These are phyloP conservation scores for Podocnemis expansa DNA, from an alignment of 2,113 vertebrate species.

Conservation along the genomic window DNA sequence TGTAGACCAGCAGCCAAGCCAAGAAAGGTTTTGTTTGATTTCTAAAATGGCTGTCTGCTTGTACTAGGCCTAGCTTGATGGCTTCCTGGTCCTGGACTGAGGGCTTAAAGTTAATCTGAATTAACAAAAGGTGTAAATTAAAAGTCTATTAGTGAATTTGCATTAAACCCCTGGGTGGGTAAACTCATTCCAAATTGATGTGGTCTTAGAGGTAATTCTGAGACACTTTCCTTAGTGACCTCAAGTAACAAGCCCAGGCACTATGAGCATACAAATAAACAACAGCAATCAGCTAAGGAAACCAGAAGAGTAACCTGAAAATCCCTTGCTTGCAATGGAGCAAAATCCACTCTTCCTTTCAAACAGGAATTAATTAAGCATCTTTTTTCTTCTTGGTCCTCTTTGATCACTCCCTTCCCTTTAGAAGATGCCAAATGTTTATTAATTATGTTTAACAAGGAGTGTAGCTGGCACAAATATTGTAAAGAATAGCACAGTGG, in stretches of 20 bases:
- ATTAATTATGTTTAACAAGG: constrained; percentile 56
- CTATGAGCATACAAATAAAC: not conserved
- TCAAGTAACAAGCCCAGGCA: not conserved
- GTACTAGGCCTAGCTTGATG: not conserved
- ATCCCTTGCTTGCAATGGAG: not conserved
- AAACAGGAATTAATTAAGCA: constrained; percentile 19
- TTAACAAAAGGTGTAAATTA: not conserved
- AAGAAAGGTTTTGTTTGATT: not conserved
- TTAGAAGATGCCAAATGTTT: constrained; percentile 53
- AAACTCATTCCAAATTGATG: not conserved
- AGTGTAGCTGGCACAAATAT: constrained; percentile 21
- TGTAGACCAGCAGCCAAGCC: not conserved
- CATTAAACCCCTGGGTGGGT: not conserved
- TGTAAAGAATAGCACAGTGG: not conserved
- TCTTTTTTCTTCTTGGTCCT: not conserved
- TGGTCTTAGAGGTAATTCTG: not conserved
- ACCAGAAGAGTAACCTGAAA: not conserved
- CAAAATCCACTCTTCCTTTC: not conserved
- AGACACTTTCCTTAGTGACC: not conserved
- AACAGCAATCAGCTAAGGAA: not conserved
- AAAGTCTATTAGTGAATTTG: not conserved
- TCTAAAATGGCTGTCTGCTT: not conserved
- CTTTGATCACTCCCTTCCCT: not conserved
- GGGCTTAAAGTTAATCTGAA: not conserved
- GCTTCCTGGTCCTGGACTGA: not conserved